These are phyloP conservation scores for Dromas ardeola DNA, from an alignment of 2,113 vertebrate species.

Conservation along the genomic window DNA sequence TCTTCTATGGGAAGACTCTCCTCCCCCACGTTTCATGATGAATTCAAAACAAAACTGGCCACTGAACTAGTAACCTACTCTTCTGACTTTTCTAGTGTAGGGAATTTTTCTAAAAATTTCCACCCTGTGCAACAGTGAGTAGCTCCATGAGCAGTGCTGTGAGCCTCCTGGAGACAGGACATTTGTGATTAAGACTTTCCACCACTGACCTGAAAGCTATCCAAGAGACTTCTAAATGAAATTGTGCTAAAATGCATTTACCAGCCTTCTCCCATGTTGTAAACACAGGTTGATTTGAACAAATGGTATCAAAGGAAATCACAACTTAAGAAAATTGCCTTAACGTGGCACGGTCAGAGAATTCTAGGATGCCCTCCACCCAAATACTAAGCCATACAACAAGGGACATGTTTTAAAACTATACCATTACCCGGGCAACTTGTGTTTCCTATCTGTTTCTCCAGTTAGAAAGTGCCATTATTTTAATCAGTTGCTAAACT, in stretches of 20 bases:
- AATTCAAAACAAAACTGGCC: slow-evolving; percentile 32
- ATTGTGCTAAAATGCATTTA: background rate
- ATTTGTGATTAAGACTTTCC: background rate
- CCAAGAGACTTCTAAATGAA: background rate
- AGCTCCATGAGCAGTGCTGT: background rate
- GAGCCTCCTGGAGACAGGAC: background rate
- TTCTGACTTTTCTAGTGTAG: background rate
- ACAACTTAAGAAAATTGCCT: background rate
- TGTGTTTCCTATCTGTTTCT: background rate
- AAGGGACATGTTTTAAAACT: background rate
- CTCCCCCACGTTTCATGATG: background rate
- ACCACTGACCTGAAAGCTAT: background rate
- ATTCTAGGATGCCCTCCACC: background rate
- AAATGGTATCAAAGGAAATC: background rate
- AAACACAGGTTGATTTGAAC: background rate
- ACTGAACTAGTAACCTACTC: background rate
- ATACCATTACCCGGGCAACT: background rate
- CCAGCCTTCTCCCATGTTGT: background rate
- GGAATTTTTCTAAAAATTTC: slow-evolving; percentile 47
- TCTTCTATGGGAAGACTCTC: background rate
- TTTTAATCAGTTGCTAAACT: background rate
- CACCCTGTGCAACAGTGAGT: background rate
- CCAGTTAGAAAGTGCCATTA: background rate
- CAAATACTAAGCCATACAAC: background rate
- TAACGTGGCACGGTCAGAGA: background rate